Evolutionary conservation across 2,888 invertebrate species (phyloP), one percentile per base, ranked within the genome.

Genomic region (Drosophila anomalata): DNA sequence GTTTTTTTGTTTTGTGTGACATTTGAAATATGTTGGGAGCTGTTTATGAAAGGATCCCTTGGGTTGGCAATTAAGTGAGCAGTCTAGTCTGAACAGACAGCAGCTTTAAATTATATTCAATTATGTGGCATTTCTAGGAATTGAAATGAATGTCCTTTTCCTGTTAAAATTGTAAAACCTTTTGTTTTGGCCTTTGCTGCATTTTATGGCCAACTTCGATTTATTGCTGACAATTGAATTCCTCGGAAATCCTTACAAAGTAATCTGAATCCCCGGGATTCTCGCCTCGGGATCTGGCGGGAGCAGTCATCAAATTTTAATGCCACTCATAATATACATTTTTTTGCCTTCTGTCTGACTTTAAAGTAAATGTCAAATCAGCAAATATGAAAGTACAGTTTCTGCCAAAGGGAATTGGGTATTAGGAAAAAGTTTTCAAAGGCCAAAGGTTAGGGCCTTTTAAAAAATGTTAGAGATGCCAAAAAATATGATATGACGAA

Each of bases 11-110:
- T 24, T 24, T 68, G 57, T 48, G 66, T 75, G 86, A 75, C 87
- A 78, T 78, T 84, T 84, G 76, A 87, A 87, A 81, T 87, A 81
- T 87, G 82, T 72, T 65, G n/a, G 69, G 44, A 67, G 78, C 87
- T 77, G 80, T 86, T 86, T 83, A 83, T 79, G 79, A 83, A 73
- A 77, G n/a, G 17, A 31, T 33, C 63, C 11, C 31, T 62, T 62
- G 22, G 39, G 29, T 48, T 48, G 26, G 76, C 85, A 87, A 87
- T 84, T 87, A 83, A 80, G 55, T 50, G 66, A 24, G 58, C 53
- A 48, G 56, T 53, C 36, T 14, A 31, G 51, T 31, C 44, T 31
- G 63, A 31, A 17, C 24, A 6, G 22, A 22, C 20, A 55, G 36
- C 20, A 55, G n/a, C 7, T 36, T 36, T 36, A 41, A 54, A 70